Evolutionary conservation across 2,797 vertebrate species (phyloP).

Genomic region (Ciconia nigra): DNA sequence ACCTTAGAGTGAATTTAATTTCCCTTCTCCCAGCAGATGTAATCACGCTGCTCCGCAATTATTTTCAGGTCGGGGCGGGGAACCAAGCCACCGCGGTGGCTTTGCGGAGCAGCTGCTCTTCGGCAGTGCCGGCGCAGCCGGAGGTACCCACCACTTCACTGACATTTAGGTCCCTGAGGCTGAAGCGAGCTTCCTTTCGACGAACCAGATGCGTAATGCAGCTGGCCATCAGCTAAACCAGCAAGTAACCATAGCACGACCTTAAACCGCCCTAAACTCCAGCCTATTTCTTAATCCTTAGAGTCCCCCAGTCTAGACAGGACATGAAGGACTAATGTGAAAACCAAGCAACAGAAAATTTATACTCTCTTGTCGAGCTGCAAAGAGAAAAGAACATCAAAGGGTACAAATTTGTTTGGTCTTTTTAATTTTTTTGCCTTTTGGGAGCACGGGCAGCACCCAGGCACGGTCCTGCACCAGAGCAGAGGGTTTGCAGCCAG

Average conservation of each 20-base stretch:
- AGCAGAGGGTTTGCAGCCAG: neutral
- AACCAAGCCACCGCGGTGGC: rapidly evolving
- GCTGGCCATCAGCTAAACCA: neutral
- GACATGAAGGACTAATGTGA: neutral
- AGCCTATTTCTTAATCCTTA: neutral
- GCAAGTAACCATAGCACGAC: neutral
- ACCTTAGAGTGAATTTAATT: slow-evolving; percentile 8
- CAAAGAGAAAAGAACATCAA: neutral
- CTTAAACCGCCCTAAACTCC: neutral
- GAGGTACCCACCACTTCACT: neutral
- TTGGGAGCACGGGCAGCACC: neutral
- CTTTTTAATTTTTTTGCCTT: neutral
- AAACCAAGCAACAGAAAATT: slow-evolving; percentile 5
- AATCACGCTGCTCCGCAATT: neutral
- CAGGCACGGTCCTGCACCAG: rapidly evolving
- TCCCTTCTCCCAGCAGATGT: neutral
- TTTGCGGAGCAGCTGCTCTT: neutral
- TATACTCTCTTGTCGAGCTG: neutral
- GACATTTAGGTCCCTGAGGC: neutral
- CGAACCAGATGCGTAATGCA: neutral
- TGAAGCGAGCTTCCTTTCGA: neutral
- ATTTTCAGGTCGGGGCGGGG: neutral
- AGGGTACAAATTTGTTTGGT: neutral
- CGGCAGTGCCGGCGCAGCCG: rapidly evolving
- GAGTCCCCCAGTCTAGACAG: slow-evolving; percentile 36